These are phyloP conservation scores for Hippotragus niger DNA, from an alignment of 2,113 vertebrate species.

Conservation along the genomic window DNA sequence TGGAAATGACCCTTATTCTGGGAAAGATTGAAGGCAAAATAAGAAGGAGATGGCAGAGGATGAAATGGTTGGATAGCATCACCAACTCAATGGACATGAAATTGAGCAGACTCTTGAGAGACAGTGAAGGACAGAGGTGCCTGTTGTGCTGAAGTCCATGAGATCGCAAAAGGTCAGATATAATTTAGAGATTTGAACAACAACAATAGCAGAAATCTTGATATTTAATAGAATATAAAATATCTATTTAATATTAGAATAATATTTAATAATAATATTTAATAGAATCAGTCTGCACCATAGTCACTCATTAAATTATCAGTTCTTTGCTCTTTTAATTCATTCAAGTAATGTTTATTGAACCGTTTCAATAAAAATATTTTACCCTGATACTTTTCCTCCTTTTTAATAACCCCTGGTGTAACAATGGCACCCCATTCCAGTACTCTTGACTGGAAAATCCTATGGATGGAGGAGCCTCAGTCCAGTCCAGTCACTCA, in stretches of 20 bases:
- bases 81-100: neutral
- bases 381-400: neutral
- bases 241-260: no score
- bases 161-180: neutral
- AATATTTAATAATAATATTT: no score
- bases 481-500: no score
- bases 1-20: neutral
- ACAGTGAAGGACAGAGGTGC: neutral
- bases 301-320: neutral
- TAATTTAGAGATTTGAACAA: neutral
- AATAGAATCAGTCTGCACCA: neutral
- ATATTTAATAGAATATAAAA: neutral
- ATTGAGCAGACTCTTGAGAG: neutral
- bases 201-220: neutral
- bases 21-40: neutral
- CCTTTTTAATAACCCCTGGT: neutral
- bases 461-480: no score
- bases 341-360: neutral
- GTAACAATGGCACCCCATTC: neutral
- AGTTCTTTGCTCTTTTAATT: neutral
- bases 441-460: no score
- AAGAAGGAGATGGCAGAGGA: neutral
- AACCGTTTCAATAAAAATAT: neutral
- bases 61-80: neutral
- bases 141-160: neutral